Base-by-base conservation (phyloP, 2,113 vertebrate species). In the Speoplatyrhinus poulsoni region DNA sequence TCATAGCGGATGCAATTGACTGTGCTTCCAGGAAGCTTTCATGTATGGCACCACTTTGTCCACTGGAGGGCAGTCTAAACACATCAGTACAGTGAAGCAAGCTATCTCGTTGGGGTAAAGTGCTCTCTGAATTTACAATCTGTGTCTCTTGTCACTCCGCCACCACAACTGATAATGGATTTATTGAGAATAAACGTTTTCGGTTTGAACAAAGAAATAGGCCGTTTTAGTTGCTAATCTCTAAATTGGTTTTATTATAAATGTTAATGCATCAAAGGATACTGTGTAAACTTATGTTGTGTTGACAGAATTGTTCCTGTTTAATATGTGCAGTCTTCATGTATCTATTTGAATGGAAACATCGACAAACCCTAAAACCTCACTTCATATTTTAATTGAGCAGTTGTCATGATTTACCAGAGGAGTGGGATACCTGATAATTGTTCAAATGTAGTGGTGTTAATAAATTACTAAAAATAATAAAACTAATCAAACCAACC, bases 401-500 rank as follows among this genome's bases (percentile, higher is more conserved):
- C 56, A 57, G 17, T 67, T 59, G 10, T 69, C 32, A 49, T 32
- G 47, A 65, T 6, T 8, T 41, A 9, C 12, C 56, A 46, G 26
- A 63, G 36, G 6, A 41, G 47, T 52, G 11, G 9, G 60, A 62
- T 13, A 50, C 52, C 53, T 48, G 13, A 48, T 16, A 49, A 64
- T 33, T 46, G 17, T 26, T 56, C 12, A 56, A 79, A 62, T 79
- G 53, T 57, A 69, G 61, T 60, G 15, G 61, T 60, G 15, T 53
- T 6, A 53, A 62, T 52, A 70, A 48, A 61, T 54, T 19, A 60
- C 19, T 65, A 62, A 69, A 62, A 69, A 16, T 4, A 33, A 26
- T 79, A 52, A 60, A 71, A 71, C 36, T 85, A 75, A 26, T 26
- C 26, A 85, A 85, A 65, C 15, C 9, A 46, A 66, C 4, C 32